Conservation (phyloP, 2,113 vertebrate genomes). For the Hystrix brachyura region DNA sequence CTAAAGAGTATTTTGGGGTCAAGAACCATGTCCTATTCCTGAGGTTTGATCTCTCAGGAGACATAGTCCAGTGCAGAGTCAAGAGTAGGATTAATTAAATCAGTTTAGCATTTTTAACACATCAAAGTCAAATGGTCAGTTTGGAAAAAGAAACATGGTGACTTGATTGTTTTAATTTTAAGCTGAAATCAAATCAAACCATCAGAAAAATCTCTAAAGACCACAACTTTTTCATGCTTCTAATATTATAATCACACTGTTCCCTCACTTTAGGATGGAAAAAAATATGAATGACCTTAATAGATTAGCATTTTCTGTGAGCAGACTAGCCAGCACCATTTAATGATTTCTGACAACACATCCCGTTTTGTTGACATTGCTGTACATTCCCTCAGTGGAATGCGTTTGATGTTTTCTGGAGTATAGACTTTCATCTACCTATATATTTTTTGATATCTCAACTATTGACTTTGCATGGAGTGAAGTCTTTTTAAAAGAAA, state of each 20-base stretch:
- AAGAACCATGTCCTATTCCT: neutral
- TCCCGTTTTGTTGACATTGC: neutral
- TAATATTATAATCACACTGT: neutral
- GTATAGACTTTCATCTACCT: neutral
- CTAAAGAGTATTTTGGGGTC: conserved; percentile 20
- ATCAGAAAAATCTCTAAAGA: conserved; percentile 19
- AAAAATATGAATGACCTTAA: neutral
- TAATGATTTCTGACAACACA: neutral
- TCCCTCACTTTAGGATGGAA: neutral
- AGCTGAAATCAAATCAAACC: conserved; percentile 59
- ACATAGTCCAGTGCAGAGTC: neutral
- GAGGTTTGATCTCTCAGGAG: neutral
- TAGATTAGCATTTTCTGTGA: neutral
- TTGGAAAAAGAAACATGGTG: conserved; percentile 38
- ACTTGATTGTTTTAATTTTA: conserved; percentile 40
- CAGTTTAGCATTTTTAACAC: conserved; percentile 45
- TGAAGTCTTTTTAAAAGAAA: conserved; percentile 43
- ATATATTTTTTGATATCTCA: neutral
- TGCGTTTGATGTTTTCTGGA: neutral
- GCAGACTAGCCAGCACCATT: neutral
- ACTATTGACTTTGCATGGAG: neutral
- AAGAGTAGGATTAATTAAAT: conserved; percentile 15
- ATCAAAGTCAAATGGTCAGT: conserved; percentile 41
- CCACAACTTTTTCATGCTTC: neutral
- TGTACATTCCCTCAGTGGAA: neutral